phyloP scores from a whole-genome alignment of 2,888 invertebrate species.

The Drosophila atripex region DNA sequence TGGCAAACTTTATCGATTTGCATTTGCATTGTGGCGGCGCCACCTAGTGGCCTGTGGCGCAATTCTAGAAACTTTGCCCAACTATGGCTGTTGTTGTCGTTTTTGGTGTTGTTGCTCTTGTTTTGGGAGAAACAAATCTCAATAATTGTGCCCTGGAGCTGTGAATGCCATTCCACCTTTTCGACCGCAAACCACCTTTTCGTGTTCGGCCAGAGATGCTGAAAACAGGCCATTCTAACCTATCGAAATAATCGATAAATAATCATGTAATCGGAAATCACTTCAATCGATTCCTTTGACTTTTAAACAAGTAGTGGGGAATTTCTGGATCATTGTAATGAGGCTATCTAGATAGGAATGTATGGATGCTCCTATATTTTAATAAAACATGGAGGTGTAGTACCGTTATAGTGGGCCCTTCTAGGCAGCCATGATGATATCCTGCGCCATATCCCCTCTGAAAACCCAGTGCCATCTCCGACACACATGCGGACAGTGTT shows the following conservation, averaged over 20 bases:
- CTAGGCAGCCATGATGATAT: too few species aligned
- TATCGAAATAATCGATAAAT: conserved; percentile 1
- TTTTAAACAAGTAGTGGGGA: too few species aligned
- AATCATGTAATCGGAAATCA: too few species aligned
- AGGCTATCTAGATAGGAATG: not conserved
- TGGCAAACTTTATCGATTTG: conserved; percentile 35
- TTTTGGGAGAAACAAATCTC: conserved; percentile 46
- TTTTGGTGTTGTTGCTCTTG: conserved; percentile 37
- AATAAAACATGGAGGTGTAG: too few species aligned
- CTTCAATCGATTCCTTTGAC: not conserved
- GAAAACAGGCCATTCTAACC: not conserved
- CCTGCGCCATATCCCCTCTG: too few species aligned
- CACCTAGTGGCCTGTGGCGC: conserved; percentile 31
- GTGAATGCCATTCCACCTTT: conserved; percentile 28
- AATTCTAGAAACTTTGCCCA: conserved; percentile 26
- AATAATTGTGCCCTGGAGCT: conserved; percentile 63
- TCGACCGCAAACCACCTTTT: conserved; percentile 16
- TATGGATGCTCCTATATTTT: too few species aligned
- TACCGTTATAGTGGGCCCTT: too few species aligned
- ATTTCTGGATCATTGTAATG: too few species aligned
- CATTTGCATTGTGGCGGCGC: conserved; percentile 24
- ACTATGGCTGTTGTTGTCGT: conserved; percentile 24
- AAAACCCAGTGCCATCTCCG: not conserved
- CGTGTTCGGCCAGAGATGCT: not conserved
- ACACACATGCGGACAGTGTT: conserved; percentile 3